phyloP scores from a whole-genome alignment of 2,113 vertebrate species.

The Chamaea fasciata region DNA sequence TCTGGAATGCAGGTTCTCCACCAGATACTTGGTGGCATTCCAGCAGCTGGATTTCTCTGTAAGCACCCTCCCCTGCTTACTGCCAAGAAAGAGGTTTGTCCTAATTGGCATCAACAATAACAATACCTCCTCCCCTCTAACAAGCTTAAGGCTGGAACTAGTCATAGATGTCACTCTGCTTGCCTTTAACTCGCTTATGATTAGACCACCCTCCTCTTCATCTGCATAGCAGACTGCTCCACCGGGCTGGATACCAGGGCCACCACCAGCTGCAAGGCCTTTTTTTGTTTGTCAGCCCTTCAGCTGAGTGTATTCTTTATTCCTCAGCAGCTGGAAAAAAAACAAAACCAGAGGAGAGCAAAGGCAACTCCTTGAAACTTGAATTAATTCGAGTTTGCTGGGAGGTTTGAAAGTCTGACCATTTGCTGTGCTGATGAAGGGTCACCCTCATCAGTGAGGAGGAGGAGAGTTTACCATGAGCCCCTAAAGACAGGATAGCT shows the following conservation, averaged over 20 bases:
- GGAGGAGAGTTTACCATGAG: not conserved
- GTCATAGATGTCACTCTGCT: not conserved
- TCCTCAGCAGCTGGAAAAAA: not conserved
- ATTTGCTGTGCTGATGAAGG: not conserved
- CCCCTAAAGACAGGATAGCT: not conserved
- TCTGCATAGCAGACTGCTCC: not conserved
- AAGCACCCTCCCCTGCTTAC: not conserved
- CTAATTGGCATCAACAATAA: slow-evolving; percentile 17
- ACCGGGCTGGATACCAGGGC: not conserved
- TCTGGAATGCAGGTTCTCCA: slow-evolving; percentile 29
- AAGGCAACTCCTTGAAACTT: not conserved
- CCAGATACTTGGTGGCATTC: not conserved
- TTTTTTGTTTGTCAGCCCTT: not conserved
- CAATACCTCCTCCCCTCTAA: not conserved
- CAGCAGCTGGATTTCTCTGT: not conserved
- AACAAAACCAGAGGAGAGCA: not conserved
- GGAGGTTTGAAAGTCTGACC: not conserved
- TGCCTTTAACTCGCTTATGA: not conserved
- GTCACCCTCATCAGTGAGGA: not conserved
- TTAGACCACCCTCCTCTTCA: slow-evolving; percentile 27
- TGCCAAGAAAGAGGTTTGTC: not conserved
- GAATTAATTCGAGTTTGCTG: not conserved
- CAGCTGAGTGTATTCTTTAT: not conserved
- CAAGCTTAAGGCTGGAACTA: not conserved
- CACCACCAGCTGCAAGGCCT: not conserved